Evolutionary conservation across 2,797 vertebrate species (phyloP).

Genomic region (Loriculus beryllinus): DNA sequence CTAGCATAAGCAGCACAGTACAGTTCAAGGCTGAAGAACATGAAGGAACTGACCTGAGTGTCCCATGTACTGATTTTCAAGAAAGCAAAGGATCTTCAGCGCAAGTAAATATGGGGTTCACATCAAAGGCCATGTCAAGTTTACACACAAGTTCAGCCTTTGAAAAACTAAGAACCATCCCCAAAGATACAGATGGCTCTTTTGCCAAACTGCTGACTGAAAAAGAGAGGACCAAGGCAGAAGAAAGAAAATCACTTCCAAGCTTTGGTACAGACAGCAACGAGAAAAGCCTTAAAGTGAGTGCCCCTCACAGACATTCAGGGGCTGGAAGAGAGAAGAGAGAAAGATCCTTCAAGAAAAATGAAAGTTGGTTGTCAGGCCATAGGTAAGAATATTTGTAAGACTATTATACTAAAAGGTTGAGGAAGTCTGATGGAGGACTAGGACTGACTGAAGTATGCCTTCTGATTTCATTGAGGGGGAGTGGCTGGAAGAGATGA

Average conservation of each 20-base stretch:
- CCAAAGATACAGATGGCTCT: neutral
- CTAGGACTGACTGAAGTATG: neutral
- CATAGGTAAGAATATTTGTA: constrained; percentile 67
- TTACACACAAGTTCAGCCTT: neutral
- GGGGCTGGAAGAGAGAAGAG: constrained; percentile 47
- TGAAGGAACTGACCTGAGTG: neutral
- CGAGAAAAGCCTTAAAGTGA: neutral
- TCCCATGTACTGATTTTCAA: neutral
- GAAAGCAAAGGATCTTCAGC: neutral
- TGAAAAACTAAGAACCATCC: neutral
- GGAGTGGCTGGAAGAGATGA: neutral
- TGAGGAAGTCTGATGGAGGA: neutral
- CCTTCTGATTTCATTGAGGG: neutral
- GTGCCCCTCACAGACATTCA: neutral
- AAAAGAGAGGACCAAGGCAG: neutral
- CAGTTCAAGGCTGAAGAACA: constrained; percentile 31
- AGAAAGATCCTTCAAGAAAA: constrained; percentile 16
- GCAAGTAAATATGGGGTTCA: neutral
- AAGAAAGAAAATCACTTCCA: neutral
- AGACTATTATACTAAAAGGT: neutral
- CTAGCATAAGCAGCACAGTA: neutral
- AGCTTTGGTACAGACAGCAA: neutral
- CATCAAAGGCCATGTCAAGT: neutral
- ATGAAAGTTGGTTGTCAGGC: neutral
- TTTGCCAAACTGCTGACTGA: neutral